Evolutionary conservation across 2,113 vertebrate genomes (phyloP).

Genomic region (Carlito syrichta): DNA sequence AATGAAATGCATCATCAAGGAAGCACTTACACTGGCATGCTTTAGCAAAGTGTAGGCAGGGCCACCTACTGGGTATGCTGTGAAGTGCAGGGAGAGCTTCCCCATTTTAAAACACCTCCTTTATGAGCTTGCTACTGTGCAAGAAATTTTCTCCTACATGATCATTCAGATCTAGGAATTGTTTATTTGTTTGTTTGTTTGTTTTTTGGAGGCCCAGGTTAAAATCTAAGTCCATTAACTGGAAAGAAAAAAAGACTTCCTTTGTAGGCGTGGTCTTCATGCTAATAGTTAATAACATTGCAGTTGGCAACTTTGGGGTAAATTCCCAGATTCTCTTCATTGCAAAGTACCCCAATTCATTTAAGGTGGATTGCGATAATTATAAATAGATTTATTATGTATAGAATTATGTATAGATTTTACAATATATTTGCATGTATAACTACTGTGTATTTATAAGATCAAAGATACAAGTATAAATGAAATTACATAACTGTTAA

Average conservation of each 20-base stretch:
- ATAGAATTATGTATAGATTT: background rate
- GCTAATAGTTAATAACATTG: background rate
- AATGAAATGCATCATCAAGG: constrained; percentile 41
- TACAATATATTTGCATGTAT: background rate
- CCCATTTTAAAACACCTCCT: background rate
- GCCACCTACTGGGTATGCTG: constrained; percentile 9
- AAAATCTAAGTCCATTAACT: background rate
- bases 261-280: background rate
- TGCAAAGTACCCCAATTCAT: background rate
- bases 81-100: background rate
- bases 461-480: background rate
- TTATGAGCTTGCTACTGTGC: background rate
- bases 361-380: background rate
- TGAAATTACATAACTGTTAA: background rate
- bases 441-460: background rate
- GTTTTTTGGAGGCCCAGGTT: background rate
- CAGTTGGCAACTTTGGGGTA: background rate
- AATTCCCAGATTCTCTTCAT: background rate
- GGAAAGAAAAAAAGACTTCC: background rate
- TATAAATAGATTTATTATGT: background rate
- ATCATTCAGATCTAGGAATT: background rate
- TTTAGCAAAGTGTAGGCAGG: background rate
- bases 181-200: no score
- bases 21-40: background rate
- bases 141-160: background rate